Base-by-base conservation (phyloP, 2,797 vertebrate genomes). In the Microcaecilia unicolor region DNA sequence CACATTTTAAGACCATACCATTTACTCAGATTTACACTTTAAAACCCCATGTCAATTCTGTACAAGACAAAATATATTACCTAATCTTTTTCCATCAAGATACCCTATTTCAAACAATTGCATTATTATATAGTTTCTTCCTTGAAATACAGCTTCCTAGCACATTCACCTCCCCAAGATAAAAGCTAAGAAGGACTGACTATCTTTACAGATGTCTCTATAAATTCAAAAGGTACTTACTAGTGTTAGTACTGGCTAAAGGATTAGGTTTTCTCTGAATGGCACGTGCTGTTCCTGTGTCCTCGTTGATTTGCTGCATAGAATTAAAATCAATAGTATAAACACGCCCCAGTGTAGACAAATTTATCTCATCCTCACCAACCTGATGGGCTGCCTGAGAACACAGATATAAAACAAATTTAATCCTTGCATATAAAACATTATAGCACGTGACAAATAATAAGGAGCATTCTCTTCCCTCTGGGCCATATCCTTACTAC, bases 301-400 rank as follows among this genome's bases (percentile, higher is more conserved):
- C 95, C 82, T 99, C 96, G 72, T 99, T 99, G 72, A 99, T 98
- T 89, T 99, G 96, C 93, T 98, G 96, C 96, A 99, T 99, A 93
- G 96, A 98, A 80, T 98, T 98, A 84, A 99, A 98, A 84, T 99
- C 96, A 78, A 99, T 98, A 68, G 96, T 99, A 81, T 99, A 99
- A 77, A 99, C 96, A 70, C 95, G 93, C 36, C 96, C 96, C 55
- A 99, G 83, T 1, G 96, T 99, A 45, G 96, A 98, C 69, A 99
- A 81, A 72, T 96, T 98, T 80, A 99, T 98, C 80, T 99, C 95
- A 76, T 99, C 96, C 84, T 99, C 96, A 61, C 94, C 94, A 50
- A 98, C 95, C 84, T 98, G 95, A 85, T 99, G 96, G 72, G 96
- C 95, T 62, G 95, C 97, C 96, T 99, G 78, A 70, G 74, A 79